phyloP scores from a whole-genome alignment of 2,797 vertebrate species.

The Notoglanidium macrostoma region DNA sequence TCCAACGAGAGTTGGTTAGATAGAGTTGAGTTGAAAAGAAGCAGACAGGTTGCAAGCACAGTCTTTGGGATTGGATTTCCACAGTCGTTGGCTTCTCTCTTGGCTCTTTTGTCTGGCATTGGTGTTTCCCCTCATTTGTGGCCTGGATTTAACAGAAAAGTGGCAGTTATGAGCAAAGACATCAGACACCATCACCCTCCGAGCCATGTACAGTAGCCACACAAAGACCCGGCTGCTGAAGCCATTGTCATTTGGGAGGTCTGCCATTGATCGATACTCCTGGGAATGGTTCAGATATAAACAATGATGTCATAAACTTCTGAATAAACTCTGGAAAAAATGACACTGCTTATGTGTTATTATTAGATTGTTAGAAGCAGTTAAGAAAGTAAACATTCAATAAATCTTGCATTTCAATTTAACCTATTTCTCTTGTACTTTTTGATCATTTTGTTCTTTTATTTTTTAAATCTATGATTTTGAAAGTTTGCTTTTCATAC shows the following conservation, averaged over 20 bases:
- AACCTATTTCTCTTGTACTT: not conserved
- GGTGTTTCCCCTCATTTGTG: constrained; percentile 35
- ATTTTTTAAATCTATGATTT: not conserved
- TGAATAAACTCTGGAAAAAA: not conserved
- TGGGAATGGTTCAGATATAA: constrained; percentile 31
- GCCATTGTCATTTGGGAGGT: constrained; percentile 39
- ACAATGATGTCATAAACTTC: constrained; percentile 35
- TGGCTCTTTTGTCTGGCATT: constrained; percentile 50
- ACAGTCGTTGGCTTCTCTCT: constrained; percentile 40
- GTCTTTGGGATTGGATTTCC: constrained; percentile 53
- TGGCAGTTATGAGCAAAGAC: constrained; percentile 51
- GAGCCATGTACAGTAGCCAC: constrained; percentile 42
- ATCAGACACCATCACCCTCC: constrained; percentile 54
- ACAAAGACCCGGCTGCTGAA: constrained; percentile 45
- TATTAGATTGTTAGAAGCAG: not conserved
- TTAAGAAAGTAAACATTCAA: not conserved
- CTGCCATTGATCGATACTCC: constrained; percentile 38
- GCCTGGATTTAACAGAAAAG: constrained; percentile 43
- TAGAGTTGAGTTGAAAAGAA: constrained; percentile 67
- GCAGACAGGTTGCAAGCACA: constrained; percentile 47
- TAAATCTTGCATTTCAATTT: not conserved
- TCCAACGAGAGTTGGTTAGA: constrained; percentile 72
- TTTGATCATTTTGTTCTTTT: constrained; percentile 2
- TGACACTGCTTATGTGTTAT: not conserved
- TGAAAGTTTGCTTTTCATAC: not conserved